Evolutionary conservation across 2,113 vertebrate genomes (phyloP).

Genomic region (Semnornis frantzii): DNA sequence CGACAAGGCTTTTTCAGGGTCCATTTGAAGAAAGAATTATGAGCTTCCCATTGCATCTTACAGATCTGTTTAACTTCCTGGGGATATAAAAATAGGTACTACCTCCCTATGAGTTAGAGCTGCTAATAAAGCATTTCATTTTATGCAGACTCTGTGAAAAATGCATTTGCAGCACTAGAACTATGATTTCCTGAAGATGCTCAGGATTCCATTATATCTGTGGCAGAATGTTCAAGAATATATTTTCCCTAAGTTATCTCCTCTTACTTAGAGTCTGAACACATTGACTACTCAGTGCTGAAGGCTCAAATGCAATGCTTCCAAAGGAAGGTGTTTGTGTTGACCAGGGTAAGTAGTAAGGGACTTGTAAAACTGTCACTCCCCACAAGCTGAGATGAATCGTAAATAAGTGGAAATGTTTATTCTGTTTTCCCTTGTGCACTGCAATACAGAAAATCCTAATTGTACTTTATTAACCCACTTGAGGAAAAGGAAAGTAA

Average conservation of each 20-base stretch:
- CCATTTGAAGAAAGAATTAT: neutral
- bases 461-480: neutral
- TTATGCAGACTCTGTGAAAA: neutral
- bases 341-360: neutral
- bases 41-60: neutral
- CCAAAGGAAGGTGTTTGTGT: neutral
- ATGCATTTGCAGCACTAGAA: neutral
- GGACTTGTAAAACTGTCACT: neutral
- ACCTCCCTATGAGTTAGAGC: neutral
- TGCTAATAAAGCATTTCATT: neutral
- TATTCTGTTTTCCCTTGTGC: neutral
- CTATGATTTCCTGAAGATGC: neutral
- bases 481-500: neutral
- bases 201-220: neutral
- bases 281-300: neutral
- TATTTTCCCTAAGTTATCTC: neutral
- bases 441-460: slow-evolving; percentile 9
- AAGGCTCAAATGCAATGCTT: rapidly evolving
- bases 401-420: slow-evolving; percentile 10
- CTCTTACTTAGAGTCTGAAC: neutral
- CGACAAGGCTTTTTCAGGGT: neutral
- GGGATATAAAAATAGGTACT: neutral
- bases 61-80: neutral
- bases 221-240: neutral
- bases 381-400: neutral